Evolutionary conservation across 1,140 invertebrate genomes (phyloP), one percentile per base, ranked within the genome.

Genomic region (Augochlora pura): DNA sequence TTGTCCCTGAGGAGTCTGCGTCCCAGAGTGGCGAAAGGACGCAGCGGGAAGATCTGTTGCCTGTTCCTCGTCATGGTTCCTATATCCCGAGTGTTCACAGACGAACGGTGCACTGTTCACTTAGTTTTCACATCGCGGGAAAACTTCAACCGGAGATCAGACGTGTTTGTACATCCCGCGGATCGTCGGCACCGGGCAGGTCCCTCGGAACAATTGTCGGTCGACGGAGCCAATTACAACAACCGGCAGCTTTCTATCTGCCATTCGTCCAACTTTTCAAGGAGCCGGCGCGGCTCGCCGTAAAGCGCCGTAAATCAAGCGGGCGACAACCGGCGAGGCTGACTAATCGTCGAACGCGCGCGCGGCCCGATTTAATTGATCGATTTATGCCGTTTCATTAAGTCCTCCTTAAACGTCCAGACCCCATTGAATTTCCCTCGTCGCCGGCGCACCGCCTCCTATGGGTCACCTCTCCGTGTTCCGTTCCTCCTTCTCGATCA

Each of bases 1-100:
- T 94, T 94, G 83, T 94, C 93, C 82, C 94, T 93, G 79, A 94
- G 90, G 80, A 94, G 92, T 77, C 93, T 91, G 70, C 93, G 90
- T 83, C 94, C 93, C 64, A 94, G 85, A 8, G 94, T 94, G 63
- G 93, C 93, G 84, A 94, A 93, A n/a, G 94, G 93, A 76, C 94
- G 91, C 46, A 94, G 87, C 8, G 94, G 92, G 82, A 94, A 93
- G 77, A 93, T 92, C 77, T 93, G 93, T 83, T 94, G 93, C 86
- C 93, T 93, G 88, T 94, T 94, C 87, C 94, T 94, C 85, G 94
- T 94, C 94, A 94, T 94, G 18, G 70, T 83, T 88, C 77, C 65
- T 63, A 27, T 72, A 66, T 64, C 39, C 59, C 39, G 52, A 32
- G 49, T n/a, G 3, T 39, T 49, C 65, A 39, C 42, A 7, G 46